Conservation (phyloP, 2,113 vertebrate genomes). For the Xenopus tropicalis region DNA sequence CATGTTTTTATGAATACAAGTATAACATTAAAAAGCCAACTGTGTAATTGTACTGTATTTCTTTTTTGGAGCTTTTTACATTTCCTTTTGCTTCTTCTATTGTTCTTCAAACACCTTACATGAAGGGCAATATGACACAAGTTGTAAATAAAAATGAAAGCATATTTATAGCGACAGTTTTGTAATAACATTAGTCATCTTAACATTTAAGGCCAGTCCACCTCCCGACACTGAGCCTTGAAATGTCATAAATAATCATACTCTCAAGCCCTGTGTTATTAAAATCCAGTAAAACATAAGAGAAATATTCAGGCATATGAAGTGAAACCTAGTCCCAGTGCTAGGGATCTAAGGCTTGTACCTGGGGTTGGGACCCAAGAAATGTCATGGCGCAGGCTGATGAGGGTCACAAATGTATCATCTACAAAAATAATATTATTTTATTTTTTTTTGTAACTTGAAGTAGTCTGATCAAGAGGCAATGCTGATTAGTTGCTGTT, state of each 20-base stretch:
- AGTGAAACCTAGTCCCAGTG: too few relatives aligned
- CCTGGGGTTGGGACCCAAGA: too few relatives aligned
- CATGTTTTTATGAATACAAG: too few relatives aligned
- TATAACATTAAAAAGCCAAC: background rate
- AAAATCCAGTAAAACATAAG: background rate
- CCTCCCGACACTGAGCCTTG: background rate
- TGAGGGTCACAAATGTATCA: too few relatives aligned
- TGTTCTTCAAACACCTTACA: background rate
- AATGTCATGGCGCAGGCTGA: too few relatives aligned
- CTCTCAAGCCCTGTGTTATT: background rate
- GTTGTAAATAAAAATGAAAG: background rate
- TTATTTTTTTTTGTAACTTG: too few relatives aligned
- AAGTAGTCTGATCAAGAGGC: too few relatives aligned
- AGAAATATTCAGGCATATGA: too few relatives aligned
- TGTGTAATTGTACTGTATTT: background rate
- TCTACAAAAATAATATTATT: too few relatives aligned
- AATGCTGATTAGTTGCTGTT: too few relatives aligned
- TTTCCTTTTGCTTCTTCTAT: background rate
- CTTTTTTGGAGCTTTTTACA: background rate
- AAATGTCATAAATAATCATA: background rate
- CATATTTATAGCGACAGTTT: background rate
- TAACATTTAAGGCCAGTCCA: background rate
- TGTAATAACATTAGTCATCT: background rate
- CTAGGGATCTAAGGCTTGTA: too few relatives aligned
- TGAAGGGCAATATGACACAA: background rate